Evolutionary conservation across 2,888 invertebrate species (phyloP).

Genomic region (Mesorhabditis spiculigera): DNA sequence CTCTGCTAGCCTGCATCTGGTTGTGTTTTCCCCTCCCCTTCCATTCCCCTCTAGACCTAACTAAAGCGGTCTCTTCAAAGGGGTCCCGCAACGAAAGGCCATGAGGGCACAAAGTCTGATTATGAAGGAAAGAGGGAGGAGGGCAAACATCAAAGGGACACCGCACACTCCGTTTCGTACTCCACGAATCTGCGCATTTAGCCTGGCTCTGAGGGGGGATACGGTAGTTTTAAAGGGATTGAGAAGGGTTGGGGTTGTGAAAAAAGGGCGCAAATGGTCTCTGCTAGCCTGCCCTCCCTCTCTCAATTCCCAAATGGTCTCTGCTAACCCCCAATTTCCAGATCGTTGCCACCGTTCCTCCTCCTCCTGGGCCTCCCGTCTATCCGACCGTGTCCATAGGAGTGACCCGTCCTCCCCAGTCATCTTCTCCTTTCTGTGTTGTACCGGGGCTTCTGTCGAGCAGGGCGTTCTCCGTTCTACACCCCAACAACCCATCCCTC

Average conservation of each 20-base stretch:
- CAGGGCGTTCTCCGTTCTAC: slow-evolving; percentile 28
- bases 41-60: not conserved
- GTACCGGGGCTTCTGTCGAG: slow-evolving; percentile 45
- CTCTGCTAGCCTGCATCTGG: too few relatives aligned
- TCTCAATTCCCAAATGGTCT: too few relatives aligned
- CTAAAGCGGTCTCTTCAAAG: not conserved
- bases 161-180: not conserved
- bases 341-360: not conserved
- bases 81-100: not conserved
- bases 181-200: too few relatives aligned
- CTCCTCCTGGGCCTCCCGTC: slow-evolving; percentile 6
- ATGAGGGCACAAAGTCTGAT: not conserved
- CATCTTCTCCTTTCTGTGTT: slow-evolving; percentile 46
- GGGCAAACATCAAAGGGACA: slow-evolving; percentile 3
- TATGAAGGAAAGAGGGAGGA: slow-evolving; percentile 4
- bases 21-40: not conserved
- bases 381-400: slow-evolving; percentile 6
- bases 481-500: not conserved
- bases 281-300: too few relatives aligned
- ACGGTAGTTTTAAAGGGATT: too few relatives aligned
- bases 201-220: too few relatives aligned
- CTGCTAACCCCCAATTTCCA: not conserved
- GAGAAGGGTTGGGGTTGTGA: too few relatives aligned
- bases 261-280: too few relatives aligned
- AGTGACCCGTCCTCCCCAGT: slow-evolving; percentile 12